Evolutionary conservation across 2,797 vertebrate species (phyloP), one percentile per base, ranked within the genome.

Genomic region (Xiphorhynchus erythropygius): DNA sequence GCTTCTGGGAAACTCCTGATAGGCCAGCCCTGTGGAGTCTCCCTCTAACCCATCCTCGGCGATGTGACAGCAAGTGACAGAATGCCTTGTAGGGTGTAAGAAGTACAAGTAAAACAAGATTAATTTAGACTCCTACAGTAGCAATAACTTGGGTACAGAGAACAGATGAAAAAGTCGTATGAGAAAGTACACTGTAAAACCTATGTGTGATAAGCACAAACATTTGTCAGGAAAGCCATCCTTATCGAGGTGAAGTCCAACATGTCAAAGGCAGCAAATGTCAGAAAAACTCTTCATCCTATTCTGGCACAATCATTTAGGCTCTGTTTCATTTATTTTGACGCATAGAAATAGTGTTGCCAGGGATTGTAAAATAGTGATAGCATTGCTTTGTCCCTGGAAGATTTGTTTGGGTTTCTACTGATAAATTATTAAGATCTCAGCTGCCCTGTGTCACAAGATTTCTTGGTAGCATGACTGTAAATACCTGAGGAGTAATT

Each of bases 351-450:
- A 28, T 74, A 68, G 57, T 7, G 8, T 81, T 88, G 62, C 57
- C 41, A 68, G 75, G 74, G 65, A 46, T 67, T 88, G 68, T 84
- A 59, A 71, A 80, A 78, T 32, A 81, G 62, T 6, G 42, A 47
- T 42, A 77, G 33, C 8, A 7, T 70, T 87, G 53, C 65, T 93
- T 91, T 93, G 76, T 87, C 47, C 90, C 70, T 9, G 1, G 21
- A 94, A 93, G 42, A 41, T 73, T 74, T 92, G 64, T 87, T 94
- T 71, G 39, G 25, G 23, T 71, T 92, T 94, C 52, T 87, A 3
- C 33, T 65, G 65, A 74, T 96, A 47, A 97, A 94, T 95, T 93
- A 88, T 94, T 96, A 68, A 55, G 50, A 82, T 93, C 82, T 91
- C 85, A 87, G 83, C 74, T 91, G 63, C 74, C 77, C 41, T 46